Base-by-base conservation (phyloP, 2,797 vertebrate genomes). In the Phylloscopus collybita region DNA sequence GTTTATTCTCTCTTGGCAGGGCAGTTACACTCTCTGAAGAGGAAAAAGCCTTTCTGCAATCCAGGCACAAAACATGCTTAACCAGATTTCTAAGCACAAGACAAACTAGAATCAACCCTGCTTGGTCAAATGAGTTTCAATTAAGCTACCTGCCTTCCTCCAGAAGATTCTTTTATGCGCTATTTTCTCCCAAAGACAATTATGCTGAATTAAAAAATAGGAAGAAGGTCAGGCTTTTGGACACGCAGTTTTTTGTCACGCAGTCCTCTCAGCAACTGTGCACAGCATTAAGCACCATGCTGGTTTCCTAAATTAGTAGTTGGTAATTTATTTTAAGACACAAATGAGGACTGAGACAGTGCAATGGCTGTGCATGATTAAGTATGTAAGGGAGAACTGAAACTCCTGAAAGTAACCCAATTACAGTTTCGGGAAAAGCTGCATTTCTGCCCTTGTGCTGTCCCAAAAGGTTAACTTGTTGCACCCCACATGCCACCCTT, bases 61-160 rank as follows among this genome's bases (percentile, higher is more conserved):
- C 23, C n/a, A 56, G 16, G 25, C n/a, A 76, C 34, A 67, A 71
- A 85, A 91, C 56, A 70, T 4, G 85, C 57, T 86, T 74, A 88
- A 90, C 80, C 62, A 90, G n/a, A 88, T 75, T 92, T 85, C 83
- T 51, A 88, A 84, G 64, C 29, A 73, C 16, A 44, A 30, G 21
- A 67, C 45, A 88, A 72, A 38, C 64, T 45, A 54, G 23, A 93
- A 44, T 27, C 32, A 53, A 38, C 29, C 13, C 53, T 13, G 12
- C n/a, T 66, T 32, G n/a, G 34, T 40, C 53, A 73, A 62, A 59
- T 51, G 38, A 59, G 50, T 42, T 74, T 36, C 21, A 54, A 36
- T 8, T 16, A 88, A 95, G 45, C 40, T 70, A 69, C 50, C 29
- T 29, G 20, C 22, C 34, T 29, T 47, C 27, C 42, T 81, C 53